Conservation (phyloP, 2,888 invertebrate genomes). For the Nemotelus nigrinus region DNA sequence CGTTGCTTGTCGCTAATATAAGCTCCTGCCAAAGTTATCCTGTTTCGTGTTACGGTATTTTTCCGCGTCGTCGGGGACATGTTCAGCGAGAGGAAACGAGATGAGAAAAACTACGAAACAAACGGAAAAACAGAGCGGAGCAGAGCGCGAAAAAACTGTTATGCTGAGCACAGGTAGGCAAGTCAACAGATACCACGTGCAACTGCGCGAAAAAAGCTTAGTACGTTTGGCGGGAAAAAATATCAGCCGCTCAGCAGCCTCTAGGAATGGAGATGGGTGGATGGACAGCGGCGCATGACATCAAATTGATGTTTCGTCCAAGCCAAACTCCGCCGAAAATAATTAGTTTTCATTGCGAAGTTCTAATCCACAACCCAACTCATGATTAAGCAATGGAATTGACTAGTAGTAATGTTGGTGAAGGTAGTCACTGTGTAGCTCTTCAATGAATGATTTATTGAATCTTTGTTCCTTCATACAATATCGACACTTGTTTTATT, state of each 20-base stretch:
- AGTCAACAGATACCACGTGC: slow-evolving; percentile 34
- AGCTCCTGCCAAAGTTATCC: slow-evolving; percentile 37
- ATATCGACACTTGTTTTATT: too few relatives aligned
- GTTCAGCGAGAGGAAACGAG: slow-evolving; percentile 7
- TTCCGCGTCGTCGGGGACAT: slow-evolving; percentile 2
- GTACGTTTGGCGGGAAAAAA: slow-evolving; percentile 36
- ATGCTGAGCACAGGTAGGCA: slow-evolving; percentile 4
- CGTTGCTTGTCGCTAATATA: slow-evolving; percentile 33
- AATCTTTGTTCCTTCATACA: too few relatives aligned
- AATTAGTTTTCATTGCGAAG: too few relatives aligned
- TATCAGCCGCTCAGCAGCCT: neutral
- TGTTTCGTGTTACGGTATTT: neutral
- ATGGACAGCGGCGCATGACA: too few relatives aligned
- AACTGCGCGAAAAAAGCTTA: slow-evolving; percentile 44
- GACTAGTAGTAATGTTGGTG: too few relatives aligned
- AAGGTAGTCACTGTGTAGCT: too few relatives aligned
- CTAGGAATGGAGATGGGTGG: too few relatives aligned
- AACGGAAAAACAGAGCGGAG: slow-evolving; percentile 9
- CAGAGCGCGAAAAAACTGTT: slow-evolving; percentile 28
- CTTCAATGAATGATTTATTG: too few relatives aligned
- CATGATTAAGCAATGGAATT: too few relatives aligned
- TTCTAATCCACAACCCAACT: too few relatives aligned
- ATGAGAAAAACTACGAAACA: slow-evolving; percentile 22
- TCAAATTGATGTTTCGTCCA: too few relatives aligned
- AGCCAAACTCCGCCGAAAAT: too few relatives aligned